A percentile compares a stretch with the other conserved stretches of the same genome.
Conservation (phyloP, 2,113 vertebrate genomes). For the Macroglossus sobrinus region DNA sequence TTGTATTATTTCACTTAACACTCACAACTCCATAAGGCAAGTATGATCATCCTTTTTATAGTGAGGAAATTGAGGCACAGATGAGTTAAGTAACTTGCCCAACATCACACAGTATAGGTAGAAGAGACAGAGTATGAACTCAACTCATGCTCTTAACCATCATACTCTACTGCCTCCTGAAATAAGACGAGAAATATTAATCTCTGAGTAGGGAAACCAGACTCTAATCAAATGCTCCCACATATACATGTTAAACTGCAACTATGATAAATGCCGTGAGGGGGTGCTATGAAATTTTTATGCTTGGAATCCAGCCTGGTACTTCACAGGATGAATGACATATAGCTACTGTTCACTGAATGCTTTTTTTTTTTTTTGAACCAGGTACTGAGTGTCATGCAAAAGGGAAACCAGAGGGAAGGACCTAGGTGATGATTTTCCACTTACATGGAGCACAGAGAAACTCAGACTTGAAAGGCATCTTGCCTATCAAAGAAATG, state of each 20-base stretch:
- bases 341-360: background rate
- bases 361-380: background rate
- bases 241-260: background rate
- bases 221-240: background rate
- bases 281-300: background rate
- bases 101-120: background rate
- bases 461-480: background rate
- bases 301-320: background rate
- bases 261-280: background rate
- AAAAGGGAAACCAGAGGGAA: background rate
- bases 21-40: background rate
- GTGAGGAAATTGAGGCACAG: background rate
- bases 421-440: background rate
- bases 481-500: background rate
- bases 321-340: background rate
- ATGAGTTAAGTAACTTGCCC: background rate
- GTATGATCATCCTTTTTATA: background rate
- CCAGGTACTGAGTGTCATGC: background rate
- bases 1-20: conserved; percentile 15
- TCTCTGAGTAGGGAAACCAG: background rate
- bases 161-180: background rate
- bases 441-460: background rate
- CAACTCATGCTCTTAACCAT: background rate
- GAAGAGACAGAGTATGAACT: background rate
- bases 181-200: background rate